Percentiles rank a stretch among this genome's conserved stretches.
phyloP scores from a whole-genome alignment of 2,113 vertebrate species.

The Lipotes vexillifer region DNA sequence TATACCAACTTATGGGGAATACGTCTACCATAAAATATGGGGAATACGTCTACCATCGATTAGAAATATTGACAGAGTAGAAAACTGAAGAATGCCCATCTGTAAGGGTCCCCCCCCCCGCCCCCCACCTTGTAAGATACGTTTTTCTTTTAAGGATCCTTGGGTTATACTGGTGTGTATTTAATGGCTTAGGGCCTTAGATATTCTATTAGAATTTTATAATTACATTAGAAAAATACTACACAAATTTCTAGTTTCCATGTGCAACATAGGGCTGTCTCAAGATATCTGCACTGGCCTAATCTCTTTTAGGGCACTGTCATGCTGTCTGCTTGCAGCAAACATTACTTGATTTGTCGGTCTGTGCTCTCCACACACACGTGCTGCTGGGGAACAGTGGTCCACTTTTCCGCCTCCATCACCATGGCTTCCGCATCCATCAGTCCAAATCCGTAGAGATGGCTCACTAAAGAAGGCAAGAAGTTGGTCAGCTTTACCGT shows the following conservation, averaged over 20 bases:
- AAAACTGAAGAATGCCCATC: not conserved
- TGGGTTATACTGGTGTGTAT: not conserved
- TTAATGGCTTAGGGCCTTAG: not conserved
- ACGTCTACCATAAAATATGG: not conserved
- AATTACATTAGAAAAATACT: not conserved
- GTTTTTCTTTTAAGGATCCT: not conserved
- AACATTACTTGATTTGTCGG: slow-evolving; percentile 94
- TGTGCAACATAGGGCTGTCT: not conserved
- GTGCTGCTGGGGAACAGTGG: slow-evolving; percentile 93
- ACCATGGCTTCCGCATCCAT: slow-evolving; percentile 99
- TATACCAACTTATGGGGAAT: not conserved
- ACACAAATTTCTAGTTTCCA: not conserved
- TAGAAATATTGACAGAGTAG: not conserved
- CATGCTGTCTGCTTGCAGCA: slow-evolving; percentile 33
- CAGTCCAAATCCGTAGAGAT: slow-evolving; percentile 97
- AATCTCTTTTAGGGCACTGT: slow-evolving; percentile 7
- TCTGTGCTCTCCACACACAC: slow-evolving; percentile 97
- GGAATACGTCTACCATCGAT: not conserved
- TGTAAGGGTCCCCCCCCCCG: not conserved
- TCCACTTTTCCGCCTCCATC: slow-evolving; percentile 96
- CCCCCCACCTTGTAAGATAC: not conserved
- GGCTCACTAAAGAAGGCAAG: slow-evolving; percentile 88
- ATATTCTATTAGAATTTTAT: not conserved
- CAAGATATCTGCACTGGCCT: not conserved
- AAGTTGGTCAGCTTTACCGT: slow-evolving; percentile 41